A percentile compares a stretch with the other conserved stretches of the same genome.
Conservation (phyloP, 1,140 invertebrate genomes). For the Zaprionus tsacasi region DNA sequence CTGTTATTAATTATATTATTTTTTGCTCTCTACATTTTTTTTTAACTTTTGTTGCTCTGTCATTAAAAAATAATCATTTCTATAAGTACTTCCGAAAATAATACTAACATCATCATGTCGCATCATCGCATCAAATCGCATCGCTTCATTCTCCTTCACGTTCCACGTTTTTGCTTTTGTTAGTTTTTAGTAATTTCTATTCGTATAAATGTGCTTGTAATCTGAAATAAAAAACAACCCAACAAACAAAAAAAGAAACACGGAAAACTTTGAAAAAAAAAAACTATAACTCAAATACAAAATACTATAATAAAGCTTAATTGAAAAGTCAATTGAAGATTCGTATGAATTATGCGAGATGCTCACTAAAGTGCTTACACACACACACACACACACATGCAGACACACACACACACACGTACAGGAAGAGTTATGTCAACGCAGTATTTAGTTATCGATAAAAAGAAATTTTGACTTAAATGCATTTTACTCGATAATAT, state of each 20-base stretch:
- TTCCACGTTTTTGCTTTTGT: slow-evolving; percentile 22
- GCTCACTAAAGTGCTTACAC: background rate
- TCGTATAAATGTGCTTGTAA: slow-evolving; percentile 71
- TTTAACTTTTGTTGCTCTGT: background rate
- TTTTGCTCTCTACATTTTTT: background rate
- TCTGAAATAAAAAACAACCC: slow-evolving; percentile 28
- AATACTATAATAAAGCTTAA: slow-evolving; percentile 3
- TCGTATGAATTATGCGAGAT: slow-evolving; percentile 4
- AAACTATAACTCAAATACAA: slow-evolving; percentile 8
- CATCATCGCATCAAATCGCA: slow-evolving; percentile 9
- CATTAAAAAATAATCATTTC: slow-evolving; percentile 8
- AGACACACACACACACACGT: slow-evolving; percentile 3
- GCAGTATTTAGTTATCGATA: slow-evolving; percentile 51
- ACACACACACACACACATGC: background rate
- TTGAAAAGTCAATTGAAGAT: slow-evolving; percentile 28
- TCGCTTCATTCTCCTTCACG: slow-evolving; percentile 10
- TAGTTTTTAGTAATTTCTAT: slow-evolving; percentile 49
- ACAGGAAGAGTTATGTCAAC: slow-evolving; percentile 29
- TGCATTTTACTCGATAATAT: background rate
- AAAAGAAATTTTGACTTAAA: background rate
- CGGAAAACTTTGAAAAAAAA: slow-evolving; percentile 27
- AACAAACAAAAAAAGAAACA: slow-evolving; percentile 44
- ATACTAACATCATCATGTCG: slow-evolving; percentile 37
- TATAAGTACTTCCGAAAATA: slow-evolving; percentile 48
- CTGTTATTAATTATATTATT: background rate